Percentiles rank a stretch among this genome's conserved stretches.
These are phyloP conservation scores for Mormyrus iriodes DNA, from an alignment of 2,113 vertebrate genomes.

Conservation along the genomic window DNA sequence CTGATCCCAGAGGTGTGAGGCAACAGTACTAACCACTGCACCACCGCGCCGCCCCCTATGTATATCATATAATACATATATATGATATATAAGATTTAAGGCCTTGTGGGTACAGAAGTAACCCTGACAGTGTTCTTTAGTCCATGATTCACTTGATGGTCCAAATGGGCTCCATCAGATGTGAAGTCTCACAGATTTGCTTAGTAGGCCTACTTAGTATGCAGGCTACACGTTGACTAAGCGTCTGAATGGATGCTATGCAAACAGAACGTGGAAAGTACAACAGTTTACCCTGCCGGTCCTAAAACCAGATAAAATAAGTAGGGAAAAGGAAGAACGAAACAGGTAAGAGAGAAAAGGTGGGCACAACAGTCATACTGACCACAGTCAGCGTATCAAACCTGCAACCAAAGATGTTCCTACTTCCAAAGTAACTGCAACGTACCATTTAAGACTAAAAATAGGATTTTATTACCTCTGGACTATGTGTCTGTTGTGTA, in stretches of 20 bases:
- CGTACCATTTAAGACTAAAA: not conserved
- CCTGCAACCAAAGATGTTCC: not conserved
- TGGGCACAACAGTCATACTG: not conserved
- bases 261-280: not conserved
- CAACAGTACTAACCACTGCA: too few species aligned
- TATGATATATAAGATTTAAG: not conserved
- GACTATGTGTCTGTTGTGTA: not conserved
- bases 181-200: not conserved
- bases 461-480: not conserved
- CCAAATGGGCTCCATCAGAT: not conserved
- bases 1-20: too few species aligned
- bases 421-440: not conserved
- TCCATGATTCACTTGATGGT: not conserved
- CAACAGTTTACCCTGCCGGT: not conserved
- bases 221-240: not conserved
- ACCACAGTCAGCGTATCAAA: not conserved
- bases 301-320: not conserved
- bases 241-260: not conserved
- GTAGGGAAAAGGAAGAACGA: not conserved
- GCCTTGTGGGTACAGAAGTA: not conserved
- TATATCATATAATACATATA: too few species aligned
- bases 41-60: too few species aligned
- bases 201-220: not conserved
- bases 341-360: not conserved
- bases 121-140: not conserved